phyloP scores from a whole-genome alignment of 2,797 vertebrate genomes.

The Peromyscus melanophrys region DNA sequence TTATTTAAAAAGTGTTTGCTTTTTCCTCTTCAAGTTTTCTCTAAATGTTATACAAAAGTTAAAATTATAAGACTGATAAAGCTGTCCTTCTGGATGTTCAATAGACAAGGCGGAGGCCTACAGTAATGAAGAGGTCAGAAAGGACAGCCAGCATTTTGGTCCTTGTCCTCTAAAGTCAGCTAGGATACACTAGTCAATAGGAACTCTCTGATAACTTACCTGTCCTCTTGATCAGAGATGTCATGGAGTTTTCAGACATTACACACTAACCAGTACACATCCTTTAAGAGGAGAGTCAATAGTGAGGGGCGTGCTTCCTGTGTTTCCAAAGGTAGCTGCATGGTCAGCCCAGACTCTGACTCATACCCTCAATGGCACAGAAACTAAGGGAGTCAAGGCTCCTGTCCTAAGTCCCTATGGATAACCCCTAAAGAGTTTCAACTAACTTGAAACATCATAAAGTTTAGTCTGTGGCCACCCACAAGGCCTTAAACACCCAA shows the following conservation, averaged over 20 bases:
- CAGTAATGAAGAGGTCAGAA: background rate
- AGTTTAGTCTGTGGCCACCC: background rate
- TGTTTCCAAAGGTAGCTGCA: background rate
- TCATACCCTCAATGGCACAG: background rate
- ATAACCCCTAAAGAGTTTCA: background rate
- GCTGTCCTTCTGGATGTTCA: too few species aligned
- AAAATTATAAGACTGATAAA: background rate
- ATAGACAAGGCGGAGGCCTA: background rate
- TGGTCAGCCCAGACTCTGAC: too few species aligned
- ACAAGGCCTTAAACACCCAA: background rate
- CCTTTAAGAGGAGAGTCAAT: background rate
- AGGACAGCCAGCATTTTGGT: background rate
- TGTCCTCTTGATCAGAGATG: background rate
- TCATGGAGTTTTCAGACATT: background rate
- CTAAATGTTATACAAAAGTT: background rate
- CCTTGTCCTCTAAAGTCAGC: too few species aligned
- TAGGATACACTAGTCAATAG: background rate
- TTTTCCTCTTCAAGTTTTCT: background rate
- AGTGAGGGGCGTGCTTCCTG: too few species aligned
- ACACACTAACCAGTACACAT: background rate
- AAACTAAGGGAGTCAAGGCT: background rate
- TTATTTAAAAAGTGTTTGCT: background rate
- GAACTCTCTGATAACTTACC: background rate
- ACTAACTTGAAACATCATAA: background rate
- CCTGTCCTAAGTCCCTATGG: background rate